A percentile compares a stretch with the other conserved stretches of the same genome.
phyloP scores from a whole-genome alignment of 2,113 vertebrate species.

The Oncorhynchus mykiss region DNA sequence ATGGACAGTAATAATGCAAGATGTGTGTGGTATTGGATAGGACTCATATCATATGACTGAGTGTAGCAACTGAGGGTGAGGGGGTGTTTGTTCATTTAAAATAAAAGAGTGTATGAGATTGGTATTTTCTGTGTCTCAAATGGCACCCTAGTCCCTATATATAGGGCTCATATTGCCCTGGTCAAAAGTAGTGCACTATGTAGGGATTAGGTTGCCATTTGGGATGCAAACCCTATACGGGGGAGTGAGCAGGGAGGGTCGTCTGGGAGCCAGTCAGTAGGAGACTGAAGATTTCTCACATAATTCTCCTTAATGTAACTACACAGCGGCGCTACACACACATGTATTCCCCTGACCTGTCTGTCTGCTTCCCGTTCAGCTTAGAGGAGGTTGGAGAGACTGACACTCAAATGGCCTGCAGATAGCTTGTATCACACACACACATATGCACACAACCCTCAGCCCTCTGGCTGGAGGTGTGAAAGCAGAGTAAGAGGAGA shows the following conservation, averaged over 20 bases:
- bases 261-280: constrained; percentile 8
- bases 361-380: constrained; percentile 4
- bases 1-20: no score
- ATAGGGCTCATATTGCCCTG: no score
- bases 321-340: neutral
- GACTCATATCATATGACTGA: no score
- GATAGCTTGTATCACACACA: constrained; percentile 45
- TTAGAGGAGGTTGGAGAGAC: constrained; percentile 20
- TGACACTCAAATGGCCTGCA: constrained; percentile 21
- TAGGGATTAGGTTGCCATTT: no score
- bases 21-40: no score
- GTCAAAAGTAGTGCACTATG: no score
- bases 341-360: neutral
- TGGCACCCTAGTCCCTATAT: no score
- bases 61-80: neutral
- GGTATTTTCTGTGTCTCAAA: neutral
- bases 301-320: constrained; percentile 33
- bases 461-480: constrained; percentile 48
- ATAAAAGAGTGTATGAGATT: neutral
- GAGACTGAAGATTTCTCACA: constrained; percentile 11
- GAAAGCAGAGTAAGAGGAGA: constrained; percentile 21
- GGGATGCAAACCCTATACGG: neutral
- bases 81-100: neutral
- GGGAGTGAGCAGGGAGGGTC: neutral
- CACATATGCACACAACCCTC: constrained; percentile 19